Conservation (phyloP, 2,797 vertebrate species). For the Meriones psammophilus region DNA sequence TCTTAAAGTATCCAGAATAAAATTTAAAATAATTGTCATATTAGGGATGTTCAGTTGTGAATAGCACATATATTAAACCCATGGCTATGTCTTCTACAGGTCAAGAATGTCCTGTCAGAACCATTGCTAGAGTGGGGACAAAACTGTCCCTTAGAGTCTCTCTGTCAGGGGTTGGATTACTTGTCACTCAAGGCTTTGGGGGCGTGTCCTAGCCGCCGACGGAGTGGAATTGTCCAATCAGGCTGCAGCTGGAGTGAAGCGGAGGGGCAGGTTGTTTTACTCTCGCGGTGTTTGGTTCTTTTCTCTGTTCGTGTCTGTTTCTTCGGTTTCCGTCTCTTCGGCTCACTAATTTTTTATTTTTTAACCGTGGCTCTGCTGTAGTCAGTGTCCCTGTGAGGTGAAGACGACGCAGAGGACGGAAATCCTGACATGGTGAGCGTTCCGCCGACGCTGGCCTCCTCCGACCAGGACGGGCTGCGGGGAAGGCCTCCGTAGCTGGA, state of each 20-base stretch:
- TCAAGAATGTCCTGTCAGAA: background rate
- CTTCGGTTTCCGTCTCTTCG: no score
- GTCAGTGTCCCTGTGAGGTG: background rate
- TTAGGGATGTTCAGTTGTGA: background rate
- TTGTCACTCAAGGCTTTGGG: background rate
- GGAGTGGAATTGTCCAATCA: background rate
- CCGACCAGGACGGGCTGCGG: no score
- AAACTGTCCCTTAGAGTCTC: background rate
- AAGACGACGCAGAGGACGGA: background rate
- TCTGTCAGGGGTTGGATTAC: background rate
- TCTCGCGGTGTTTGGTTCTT: conserved; percentile 11
- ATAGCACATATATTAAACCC: no score
- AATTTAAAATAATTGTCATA: background rate
- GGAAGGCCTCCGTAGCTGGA: no score
- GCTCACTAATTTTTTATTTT: background rate
- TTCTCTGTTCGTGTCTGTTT: no score
- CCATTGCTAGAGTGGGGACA: background rate
- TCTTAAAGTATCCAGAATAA: background rate
- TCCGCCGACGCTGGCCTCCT: no score
- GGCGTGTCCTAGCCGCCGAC: background rate
- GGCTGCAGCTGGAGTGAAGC: background rate
- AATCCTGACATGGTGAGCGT: background rate
- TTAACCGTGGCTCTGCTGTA: background rate
- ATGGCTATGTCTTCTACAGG: background rate
- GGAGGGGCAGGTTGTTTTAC: background rate